A percentile compares a stretch with the other conserved stretches of the same genome.
phyloP scores from a whole-genome alignment of 2,797 vertebrate genomes.

The Arrhamphus sclerolepis region DNA sequence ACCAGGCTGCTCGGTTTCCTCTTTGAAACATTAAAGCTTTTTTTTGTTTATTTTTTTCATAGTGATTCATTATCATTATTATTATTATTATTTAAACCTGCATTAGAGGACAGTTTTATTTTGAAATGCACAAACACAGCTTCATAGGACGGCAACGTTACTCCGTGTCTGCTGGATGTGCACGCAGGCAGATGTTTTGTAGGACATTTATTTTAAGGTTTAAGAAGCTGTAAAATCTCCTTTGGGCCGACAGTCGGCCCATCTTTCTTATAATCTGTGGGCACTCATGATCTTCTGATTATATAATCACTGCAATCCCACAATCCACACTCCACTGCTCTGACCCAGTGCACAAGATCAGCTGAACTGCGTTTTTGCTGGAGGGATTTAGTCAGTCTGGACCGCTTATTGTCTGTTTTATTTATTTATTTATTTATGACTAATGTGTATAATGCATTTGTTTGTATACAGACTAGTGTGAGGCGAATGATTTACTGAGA shows the following conservation, averaged over 20 bases:
- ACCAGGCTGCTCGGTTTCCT: too few relatives aligned
- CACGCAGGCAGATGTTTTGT: not conserved
- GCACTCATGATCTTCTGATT: conserved; percentile 39
- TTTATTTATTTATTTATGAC: not conserved
- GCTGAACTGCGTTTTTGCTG: conserved; percentile 27
- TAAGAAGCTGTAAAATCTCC: conserved; percentile 51
- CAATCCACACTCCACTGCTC: conserved; percentile 30
- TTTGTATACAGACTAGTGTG: not conserved
- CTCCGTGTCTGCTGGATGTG: conserved; percentile 7
- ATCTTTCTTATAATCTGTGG: conserved; percentile 32
- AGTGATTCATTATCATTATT: too few relatives aligned
- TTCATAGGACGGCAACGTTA: not conserved
- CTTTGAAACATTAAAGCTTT: too few relatives aligned
- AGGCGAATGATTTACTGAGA: conserved; percentile 2
- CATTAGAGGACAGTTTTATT: too few relatives aligned
- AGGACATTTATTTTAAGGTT: conserved; percentile 6
- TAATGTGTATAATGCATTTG: conserved; percentile 2
- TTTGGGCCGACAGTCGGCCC: conserved; percentile 41
- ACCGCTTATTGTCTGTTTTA: conserved; percentile 9
- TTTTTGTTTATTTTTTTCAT: too few relatives aligned
- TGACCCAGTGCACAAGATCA: conserved; percentile 28
- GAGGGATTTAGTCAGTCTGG: conserved; percentile 14
- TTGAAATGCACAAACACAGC: not conserved
- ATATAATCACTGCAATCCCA: conserved; percentile 54
- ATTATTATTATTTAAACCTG: too few relatives aligned